Percentiles rank a stretch among this genome's conserved stretches.
Conservation (phyloP, 2,797 vertebrate genomes). For the Liasis olivaceus region DNA sequence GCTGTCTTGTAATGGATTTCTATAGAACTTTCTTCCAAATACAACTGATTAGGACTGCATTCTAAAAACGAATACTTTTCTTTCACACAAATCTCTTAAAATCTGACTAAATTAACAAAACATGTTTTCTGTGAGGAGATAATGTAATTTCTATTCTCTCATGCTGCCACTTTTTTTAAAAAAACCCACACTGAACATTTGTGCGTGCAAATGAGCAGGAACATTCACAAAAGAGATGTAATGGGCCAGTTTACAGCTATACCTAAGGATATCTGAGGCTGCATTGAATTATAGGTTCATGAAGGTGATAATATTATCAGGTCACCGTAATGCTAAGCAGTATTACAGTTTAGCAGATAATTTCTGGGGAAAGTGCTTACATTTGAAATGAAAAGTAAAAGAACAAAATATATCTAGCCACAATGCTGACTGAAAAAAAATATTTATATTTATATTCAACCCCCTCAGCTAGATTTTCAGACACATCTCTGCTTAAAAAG, state of each 20-base stretch:
- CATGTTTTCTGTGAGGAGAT: conserved; percentile 19
- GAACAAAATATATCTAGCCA: conserved; percentile 73
- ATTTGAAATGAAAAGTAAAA: conserved; percentile 78
- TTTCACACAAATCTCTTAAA: not conserved
- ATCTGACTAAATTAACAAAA: not conserved
- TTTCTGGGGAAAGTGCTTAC: conserved; percentile 87
- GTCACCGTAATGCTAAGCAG: conserved; percentile 64
- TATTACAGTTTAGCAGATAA: conserved; percentile 86
- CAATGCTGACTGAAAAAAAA: conserved; percentile 87
- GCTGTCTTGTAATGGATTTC: not conserved
- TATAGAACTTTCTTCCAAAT: not conserved
- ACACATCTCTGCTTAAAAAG: conserved; percentile 84
- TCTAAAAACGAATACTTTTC: not conserved
- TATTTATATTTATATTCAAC: conserved; percentile 84
- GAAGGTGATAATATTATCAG: conserved; percentile 64
- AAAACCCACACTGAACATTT: conserved; percentile 30
- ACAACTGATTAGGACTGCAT: not conserved
- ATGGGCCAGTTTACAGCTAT: conserved; percentile 58
- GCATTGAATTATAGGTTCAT: conserved; percentile 62
- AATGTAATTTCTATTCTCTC: conserved; percentile 12
- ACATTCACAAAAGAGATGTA: conserved; percentile 45
- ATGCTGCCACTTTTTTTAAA: not conserved
- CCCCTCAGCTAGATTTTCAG: conserved; percentile 84
- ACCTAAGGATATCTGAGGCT: conserved; percentile 56
- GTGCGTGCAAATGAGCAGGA: conserved; percentile 22